Evolutionary conservation across 2,113 vertebrate species (phyloP), one percentile per base, ranked within the genome.

Genomic region (Corythornis vintsioides): DNA sequence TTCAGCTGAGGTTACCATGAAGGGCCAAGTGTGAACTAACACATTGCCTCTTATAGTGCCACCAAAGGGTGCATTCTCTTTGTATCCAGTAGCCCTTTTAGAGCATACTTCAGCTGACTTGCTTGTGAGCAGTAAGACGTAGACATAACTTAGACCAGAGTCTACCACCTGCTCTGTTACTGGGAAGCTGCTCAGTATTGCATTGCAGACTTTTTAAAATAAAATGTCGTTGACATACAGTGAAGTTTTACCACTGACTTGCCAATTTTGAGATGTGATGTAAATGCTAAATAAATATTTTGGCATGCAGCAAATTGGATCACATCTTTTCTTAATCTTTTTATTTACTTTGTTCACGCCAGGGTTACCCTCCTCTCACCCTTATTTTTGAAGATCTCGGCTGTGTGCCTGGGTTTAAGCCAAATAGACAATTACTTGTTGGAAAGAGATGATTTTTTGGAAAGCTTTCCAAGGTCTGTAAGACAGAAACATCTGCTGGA

Each of bases 401-500:
- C 82, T 96, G 77, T 96, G 50, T 93, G 83, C 72, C 95, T 97
- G 93, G 91, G 87, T 91, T 91, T 92, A 83, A 95, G 88, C 91
- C 91, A 96, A 93, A 77, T 80, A 94, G 92, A 92, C 60, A 73
- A 59, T 92, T 94, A 93, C 89, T 92, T 95, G 84, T 67, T 96
- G 93, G 83, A 96, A 88, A 84, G 83, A 93, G 91, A 95, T 89
- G 89, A 82, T 85, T 81, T 97, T 96, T 97, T 83, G 72, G 70
- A 90, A 96, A 97, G 77, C 79, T 89, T 81, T 94, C 89, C 73
- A 89, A 88, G 60, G 73, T 92, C 93, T 91, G 85, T 67, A 91
- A 88, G 96, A 67, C 88, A 95, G 88, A 92, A 96, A 96, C 90
- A 96, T 95, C 92, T 96, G 94, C 90, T 94, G 87, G 88, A 88